A percentile compares a stretch with the other conserved stretches of the same genome.
Evolutionary conservation across 2,888 invertebrate genomes (phyloP).

Genomic region (Iselma pallidipennis): DNA sequence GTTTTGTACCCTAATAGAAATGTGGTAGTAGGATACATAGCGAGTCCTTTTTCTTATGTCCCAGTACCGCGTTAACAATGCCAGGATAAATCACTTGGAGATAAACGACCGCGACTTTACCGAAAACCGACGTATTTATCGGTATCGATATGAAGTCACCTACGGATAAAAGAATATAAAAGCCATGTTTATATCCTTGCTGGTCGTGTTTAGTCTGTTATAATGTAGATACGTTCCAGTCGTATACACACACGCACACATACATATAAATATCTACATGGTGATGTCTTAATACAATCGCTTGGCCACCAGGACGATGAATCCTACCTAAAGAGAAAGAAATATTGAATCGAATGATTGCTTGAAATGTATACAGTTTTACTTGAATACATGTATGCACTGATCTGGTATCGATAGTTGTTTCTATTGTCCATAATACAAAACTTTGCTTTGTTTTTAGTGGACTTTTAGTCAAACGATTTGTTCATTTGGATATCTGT

Average conservation of each 20-base stretch:
- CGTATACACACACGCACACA: conserved; percentile 23
- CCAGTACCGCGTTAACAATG: conserved; percentile 24
- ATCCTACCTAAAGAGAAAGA: conserved; percentile 14
- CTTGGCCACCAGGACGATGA: conserved; percentile 42
- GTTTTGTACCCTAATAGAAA: too few relatives aligned
- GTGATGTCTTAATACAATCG: conserved; percentile 51
- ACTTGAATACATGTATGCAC: background rate
- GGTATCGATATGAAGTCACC: conserved; percentile 41
- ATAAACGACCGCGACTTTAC: conserved; percentile 37
- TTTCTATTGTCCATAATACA: background rate
- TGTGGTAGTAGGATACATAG: background rate
- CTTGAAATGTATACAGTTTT: background rate
- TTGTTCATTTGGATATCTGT: conserved; percentile 1
- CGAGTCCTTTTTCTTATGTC: background rate
- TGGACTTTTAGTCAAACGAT: background rate
- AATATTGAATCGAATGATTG: conserved; percentile 11
- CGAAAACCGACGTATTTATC: conserved; percentile 49
- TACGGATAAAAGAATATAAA: conserved; percentile 46
- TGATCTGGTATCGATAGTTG: conserved; percentile 3
- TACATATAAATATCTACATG: conserved; percentile 10
- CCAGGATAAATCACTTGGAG: conserved; percentile 40
- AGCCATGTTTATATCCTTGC: conserved; percentile 45
- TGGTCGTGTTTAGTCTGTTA: conserved; percentile 49
- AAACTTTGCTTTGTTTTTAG: background rate
- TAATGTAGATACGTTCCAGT: conserved; percentile 44